Percentiles rank a stretch among this genome's conserved stretches.
Conservation (phyloP, 23 tunicate species). For the Trididemnum clinides region DNA sequence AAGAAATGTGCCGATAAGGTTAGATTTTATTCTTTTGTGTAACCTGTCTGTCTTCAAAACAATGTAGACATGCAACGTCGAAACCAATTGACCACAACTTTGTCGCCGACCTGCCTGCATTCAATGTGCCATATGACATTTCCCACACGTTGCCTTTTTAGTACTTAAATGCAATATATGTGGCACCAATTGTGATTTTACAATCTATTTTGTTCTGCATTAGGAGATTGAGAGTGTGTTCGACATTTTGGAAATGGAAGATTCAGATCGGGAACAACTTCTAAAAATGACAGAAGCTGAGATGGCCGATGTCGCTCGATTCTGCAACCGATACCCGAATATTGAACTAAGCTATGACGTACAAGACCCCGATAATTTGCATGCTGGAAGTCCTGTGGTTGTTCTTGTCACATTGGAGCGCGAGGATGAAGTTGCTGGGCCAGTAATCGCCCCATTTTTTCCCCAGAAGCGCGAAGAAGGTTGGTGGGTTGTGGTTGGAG, state of each 20-base stretch:
- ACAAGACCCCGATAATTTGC: slow-evolving; percentile 63
- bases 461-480: slow-evolving; percentile 98
- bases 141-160: too few species aligned
- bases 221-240: slow-evolving; percentile 97
- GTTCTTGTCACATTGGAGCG: slow-evolving; percentile 84
- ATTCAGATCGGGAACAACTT: slow-evolving; percentile 74
- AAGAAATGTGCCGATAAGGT: slow-evolving; percentile 87
- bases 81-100: too few species aligned
- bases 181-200: too few species aligned
- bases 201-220: too few species aligned
- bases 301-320: slow-evolving; percentile 97
- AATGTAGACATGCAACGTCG: too few species aligned
- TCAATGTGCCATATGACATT: too few species aligned
- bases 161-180: too few species aligned
- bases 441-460: slow-evolving; percentile 96
- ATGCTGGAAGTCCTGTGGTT: slow-evolving; percentile 77
- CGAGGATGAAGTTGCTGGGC: slow-evolving; percentile 95
- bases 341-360: slow-evolving; percentile 84
- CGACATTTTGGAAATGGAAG: slow-evolving; percentile 98
- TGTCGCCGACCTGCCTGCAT: too few species aligned
- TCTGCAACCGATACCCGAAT: slow-evolving; percentile 97
- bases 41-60: too few species aligned
- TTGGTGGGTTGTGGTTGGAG: slow-evolving; percentile 99
- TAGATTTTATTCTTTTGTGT: too few species aligned
- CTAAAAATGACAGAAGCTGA: slow-evolving; percentile 74